Percentiles rank a stretch among this genome's conserved stretches.
phyloP scores from a whole-genome alignment of 2,113 vertebrate species.

The Orthonyx spaldingii region DNA sequence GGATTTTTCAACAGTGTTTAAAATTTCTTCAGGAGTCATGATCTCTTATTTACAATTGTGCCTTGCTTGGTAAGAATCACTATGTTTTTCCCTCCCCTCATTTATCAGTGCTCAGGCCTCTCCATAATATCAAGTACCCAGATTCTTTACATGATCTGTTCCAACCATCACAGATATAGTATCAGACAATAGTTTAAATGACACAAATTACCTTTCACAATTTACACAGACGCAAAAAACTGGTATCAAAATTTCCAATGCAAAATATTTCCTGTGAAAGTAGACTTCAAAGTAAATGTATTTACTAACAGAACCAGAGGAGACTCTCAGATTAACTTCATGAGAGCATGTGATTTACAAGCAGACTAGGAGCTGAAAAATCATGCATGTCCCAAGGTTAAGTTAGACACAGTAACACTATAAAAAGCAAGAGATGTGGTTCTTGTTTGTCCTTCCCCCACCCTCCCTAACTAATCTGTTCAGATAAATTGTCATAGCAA shows the following conservation, averaged over 20 bases:
- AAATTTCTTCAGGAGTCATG: not conserved
- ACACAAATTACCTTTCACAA: not conserved
- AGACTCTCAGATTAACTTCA: not conserved
- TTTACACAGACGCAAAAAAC: not conserved
- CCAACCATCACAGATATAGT: not conserved
- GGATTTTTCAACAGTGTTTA: not conserved
- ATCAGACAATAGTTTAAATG: not conserved
- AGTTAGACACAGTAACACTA: not conserved
- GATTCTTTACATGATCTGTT: not conserved
- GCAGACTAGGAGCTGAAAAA: not conserved
- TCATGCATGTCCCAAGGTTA: not conserved
- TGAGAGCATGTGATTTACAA: not conserved
- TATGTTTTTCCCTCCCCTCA: not conserved
- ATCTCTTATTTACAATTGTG: not conserved
- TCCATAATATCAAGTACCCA: not conserved
- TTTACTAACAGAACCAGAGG: not conserved
- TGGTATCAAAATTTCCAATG: not conserved
- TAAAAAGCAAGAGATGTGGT: not conserved
- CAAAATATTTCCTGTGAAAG: not conserved
- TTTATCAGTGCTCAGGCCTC: not conserved
- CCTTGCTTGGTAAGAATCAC: not conserved
- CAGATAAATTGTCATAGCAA: slow-evolving; percentile 31
- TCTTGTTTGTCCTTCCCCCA: not conserved
- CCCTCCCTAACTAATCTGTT: not conserved
- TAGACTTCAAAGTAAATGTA: not conserved